phyloP scores from a whole-genome alignment of 2,113 vertebrate genomes.

The Vidua chalybeata region DNA sequence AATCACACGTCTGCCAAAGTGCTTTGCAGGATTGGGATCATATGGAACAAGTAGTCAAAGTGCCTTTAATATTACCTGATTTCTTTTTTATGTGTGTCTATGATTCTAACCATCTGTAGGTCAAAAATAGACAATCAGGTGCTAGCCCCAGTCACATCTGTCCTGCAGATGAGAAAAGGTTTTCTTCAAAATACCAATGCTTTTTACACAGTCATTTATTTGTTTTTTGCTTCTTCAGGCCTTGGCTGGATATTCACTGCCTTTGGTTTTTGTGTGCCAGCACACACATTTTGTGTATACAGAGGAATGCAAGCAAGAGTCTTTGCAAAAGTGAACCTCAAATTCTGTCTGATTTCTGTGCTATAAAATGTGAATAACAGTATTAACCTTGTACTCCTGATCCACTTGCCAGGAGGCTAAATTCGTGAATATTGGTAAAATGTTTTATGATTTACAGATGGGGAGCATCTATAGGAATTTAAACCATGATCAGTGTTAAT shows the following conservation, averaged over 20 bases:
- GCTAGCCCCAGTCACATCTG: conserved; percentile 22
- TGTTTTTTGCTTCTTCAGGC: not conserved
- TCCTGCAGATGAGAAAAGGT: conserved; percentile 30
- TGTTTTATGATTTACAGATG: conserved; percentile 16
- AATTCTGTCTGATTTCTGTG: conserved; percentile 15
- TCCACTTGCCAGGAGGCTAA: conserved; percentile 2
- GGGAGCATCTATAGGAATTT: not conserved
- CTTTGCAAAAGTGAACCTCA: not conserved
- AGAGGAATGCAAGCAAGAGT: not conserved
- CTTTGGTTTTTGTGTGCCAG: not conserved
- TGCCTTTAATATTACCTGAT: conserved; percentile 59
- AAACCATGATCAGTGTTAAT: not conserved
- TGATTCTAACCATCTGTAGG: conserved; percentile 54
- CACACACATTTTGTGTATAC: not conserved
- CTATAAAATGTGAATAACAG: conserved; percentile 3
- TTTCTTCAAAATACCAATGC: not conserved
- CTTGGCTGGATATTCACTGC: not conserved
- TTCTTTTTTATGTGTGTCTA: conserved; percentile 36
- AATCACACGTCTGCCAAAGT: conserved; percentile 5
- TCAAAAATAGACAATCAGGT: conserved; percentile 56
- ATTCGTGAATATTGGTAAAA: not conserved
- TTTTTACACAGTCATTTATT: conserved; percentile 10
- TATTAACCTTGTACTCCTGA: conserved; percentile 19
- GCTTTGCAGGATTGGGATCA: conserved; percentile 18
- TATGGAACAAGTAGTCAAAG: conserved; percentile 60